Percentiles rank a stretch among this genome's conserved stretches.
phyloP scores from a whole-genome alignment of 2,797 vertebrate species.

The Hephaestus fuliginosus region DNA sequence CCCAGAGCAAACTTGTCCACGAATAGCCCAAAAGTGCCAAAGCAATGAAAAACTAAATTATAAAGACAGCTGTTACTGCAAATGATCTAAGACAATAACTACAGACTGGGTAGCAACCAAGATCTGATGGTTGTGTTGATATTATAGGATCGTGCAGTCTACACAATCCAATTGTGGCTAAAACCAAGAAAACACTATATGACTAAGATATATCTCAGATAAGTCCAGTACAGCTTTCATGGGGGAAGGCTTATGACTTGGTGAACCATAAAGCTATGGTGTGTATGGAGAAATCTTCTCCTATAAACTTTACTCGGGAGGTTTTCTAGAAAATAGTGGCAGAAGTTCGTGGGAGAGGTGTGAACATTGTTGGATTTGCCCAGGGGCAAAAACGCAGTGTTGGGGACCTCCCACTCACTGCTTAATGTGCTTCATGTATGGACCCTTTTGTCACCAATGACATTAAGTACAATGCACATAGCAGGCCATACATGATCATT shows the following conservation, averaged over 20 bases:
- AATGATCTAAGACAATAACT: conserved; percentile 75
- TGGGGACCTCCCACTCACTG: not conserved
- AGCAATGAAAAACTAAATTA: conserved; percentile 74
- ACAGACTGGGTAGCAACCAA: conserved; percentile 60
- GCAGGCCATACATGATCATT: not conserved
- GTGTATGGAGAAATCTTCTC: conserved; percentile 1
- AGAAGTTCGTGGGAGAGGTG: not conserved
- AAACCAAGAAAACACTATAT: conserved; percentile 57
- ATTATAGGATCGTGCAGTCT: conserved; percentile 56
- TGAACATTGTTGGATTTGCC: conserved; percentile 1
- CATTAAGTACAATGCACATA: not conserved
- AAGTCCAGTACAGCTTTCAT: conserved; percentile 35
- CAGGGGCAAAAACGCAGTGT: not conserved
- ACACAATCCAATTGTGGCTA: conserved; percentile 71
- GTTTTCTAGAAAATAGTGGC: conserved; percentile 16
- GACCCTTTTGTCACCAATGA: not conserved
- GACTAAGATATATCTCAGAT: conserved; percentile 46
- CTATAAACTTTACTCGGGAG: conserved; percentile 1
- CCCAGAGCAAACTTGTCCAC: conserved; percentile 73
- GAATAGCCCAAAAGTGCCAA: conserved; percentile 65
- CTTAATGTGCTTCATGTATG: not conserved
- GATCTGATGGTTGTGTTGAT: conserved; percentile 64
- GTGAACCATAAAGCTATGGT: conserved; percentile 20
- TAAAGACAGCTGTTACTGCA: conserved; percentile 80
- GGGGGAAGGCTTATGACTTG: conserved; percentile 14